A percentile compares a stretch with the other conserved stretches of the same genome.
Evolutionary conservation across 2,888 invertebrate genomes (phyloP).

Genomic region (Ashinkailepas kermadecensis): DNA sequence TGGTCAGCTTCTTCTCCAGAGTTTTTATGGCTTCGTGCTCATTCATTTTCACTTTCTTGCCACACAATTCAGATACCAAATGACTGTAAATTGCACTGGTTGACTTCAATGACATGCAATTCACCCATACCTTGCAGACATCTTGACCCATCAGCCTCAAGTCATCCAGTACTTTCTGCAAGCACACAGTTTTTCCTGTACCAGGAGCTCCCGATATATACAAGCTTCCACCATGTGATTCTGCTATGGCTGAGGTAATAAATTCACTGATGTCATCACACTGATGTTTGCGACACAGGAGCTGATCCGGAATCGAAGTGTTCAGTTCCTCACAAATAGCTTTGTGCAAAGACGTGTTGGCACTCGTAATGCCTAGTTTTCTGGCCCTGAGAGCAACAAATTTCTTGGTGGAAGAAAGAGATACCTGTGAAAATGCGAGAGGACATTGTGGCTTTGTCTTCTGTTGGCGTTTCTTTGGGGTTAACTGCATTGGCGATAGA

Average conservation of each 20-base stretch:
- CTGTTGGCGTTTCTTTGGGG: not conserved
- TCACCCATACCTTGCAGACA: constrained; percentile 62
- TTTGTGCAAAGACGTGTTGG: not conserved
- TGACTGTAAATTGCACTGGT: constrained; percentile 69
- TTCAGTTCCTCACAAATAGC: not conserved
- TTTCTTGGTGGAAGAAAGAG: not conserved
- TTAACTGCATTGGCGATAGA: not conserved
- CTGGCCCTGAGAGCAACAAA: not conserved
- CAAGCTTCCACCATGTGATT: constrained; percentile 64
- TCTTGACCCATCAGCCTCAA: constrained; percentile 50
- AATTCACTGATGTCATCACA: constrained; percentile 59
- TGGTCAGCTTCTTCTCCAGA: constrained; percentile 61
- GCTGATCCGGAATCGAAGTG: not conserved
- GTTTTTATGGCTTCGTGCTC: constrained; percentile 54
- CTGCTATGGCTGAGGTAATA: constrained; percentile 56
- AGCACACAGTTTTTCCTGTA: constrained; percentile 89
- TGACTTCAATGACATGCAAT: constrained; percentile 84
- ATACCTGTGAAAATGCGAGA: not conserved
- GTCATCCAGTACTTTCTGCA: constrained; percentile 63
- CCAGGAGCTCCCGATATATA: constrained; percentile 97
- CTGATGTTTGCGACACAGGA: constrained; percentile 67
- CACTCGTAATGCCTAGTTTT: not conserved
- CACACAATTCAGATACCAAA: constrained; percentile 62
- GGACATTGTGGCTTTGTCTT: not conserved
- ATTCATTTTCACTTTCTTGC: not conserved